These are phyloP conservation scores for Drosophila infuscata DNA, from an alignment of 2,888 invertebrate species.

Conservation along the genomic window DNA sequence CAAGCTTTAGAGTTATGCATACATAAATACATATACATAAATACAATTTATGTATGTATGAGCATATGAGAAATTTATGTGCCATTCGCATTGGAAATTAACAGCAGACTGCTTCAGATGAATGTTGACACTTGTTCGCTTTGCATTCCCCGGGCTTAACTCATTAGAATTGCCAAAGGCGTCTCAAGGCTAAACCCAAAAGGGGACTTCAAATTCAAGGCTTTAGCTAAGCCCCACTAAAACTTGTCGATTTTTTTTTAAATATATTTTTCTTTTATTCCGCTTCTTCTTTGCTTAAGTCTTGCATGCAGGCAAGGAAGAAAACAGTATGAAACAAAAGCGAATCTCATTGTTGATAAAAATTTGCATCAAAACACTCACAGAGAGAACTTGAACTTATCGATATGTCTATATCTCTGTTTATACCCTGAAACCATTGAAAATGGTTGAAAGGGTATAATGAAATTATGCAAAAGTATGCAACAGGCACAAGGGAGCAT, in stretches of 20 bases:
- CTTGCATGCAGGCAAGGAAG: constrained; percentile 12
- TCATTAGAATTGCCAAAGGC: constrained; percentile 62
- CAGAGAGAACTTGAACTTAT: constrained; percentile 38
- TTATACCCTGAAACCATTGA: neutral
- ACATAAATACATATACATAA: constrained; percentile 7
- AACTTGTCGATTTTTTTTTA: constrained; percentile 13
- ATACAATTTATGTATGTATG: constrained; percentile 12
- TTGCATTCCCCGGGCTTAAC: constrained; percentile 40
- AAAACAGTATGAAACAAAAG: constrained; percentile 44
- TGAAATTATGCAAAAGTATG: neutral
- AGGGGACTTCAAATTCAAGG: constrained; percentile 21
- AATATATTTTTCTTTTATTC: constrained; percentile 10
- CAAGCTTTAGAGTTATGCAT: constrained; percentile 46
- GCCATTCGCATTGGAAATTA: constrained; percentile 69
- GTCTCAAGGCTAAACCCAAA: constrained; percentile 57
- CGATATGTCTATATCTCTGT: constrained; percentile 39
- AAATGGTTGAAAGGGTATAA: neutral
- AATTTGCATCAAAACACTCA: constrained; percentile 19
- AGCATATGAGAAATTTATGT: constrained; percentile 71
- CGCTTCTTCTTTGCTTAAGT: constrained; percentile 14
- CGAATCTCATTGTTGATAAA: constrained; percentile 53
- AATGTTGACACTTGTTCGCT: constrained; percentile 78
- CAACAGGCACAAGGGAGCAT: neutral
- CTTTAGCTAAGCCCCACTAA: constrained; percentile 15
- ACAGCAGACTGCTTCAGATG: constrained; percentile 67